phyloP scores from a whole-genome alignment of 2,113 vertebrate genomes.

The Varanus salvator region DNA sequence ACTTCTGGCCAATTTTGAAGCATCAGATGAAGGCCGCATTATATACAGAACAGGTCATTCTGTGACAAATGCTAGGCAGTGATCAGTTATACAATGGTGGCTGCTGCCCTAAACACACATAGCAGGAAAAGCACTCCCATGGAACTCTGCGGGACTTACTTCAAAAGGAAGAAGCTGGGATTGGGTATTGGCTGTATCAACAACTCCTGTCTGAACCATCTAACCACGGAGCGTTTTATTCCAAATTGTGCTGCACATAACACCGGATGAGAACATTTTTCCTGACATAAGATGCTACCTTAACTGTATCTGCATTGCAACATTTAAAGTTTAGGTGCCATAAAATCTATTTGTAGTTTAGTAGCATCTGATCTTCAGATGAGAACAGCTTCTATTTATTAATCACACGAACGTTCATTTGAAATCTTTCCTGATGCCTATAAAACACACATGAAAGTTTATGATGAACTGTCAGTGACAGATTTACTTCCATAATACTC shows the following conservation, averaged over 20 bases:
- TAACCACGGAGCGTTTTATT: not conserved
- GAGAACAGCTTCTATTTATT: conserved; percentile 57
- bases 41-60: not conserved
- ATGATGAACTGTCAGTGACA: conserved; percentile 58
- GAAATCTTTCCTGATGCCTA: conserved; percentile 44
- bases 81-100: not conserved
- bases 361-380: conserved; percentile 47
- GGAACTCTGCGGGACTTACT: not conserved
- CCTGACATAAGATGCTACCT: not conserved
- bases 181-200: not conserved
- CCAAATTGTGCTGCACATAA: not conserved
- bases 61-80: not conserved
- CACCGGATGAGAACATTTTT: not conserved
- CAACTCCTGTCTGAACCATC: not conserved
- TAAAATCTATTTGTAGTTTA: conserved; percentile 53
- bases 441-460: conserved; percentile 57
- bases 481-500: conserved; percentile 64
- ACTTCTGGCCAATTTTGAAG: too few species aligned
- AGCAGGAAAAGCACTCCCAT: not conserved
- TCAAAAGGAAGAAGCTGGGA: not conserved
- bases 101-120: not conserved
- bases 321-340: conserved; percentile 37
- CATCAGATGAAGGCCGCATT: too few species aligned
- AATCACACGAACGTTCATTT: conserved; percentile 64
- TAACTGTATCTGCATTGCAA: not conserved